Base-by-base conservation (phyloP, 2,113 vertebrate genomes). In the Urocolius indicus region DNA sequence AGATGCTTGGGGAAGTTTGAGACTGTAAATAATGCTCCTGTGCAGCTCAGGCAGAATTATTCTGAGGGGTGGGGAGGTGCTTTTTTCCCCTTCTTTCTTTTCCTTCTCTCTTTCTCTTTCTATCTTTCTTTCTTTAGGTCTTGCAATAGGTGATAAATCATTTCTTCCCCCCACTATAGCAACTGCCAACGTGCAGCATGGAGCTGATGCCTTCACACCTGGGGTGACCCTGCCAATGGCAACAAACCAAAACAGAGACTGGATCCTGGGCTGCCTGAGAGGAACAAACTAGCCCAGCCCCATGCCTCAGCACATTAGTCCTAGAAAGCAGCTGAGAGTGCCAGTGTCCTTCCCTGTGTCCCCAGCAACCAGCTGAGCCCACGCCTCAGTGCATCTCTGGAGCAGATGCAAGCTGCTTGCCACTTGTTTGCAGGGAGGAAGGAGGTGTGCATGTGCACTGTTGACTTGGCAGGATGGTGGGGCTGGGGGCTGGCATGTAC, bases 1-100 rank as follows among this genome's bases (percentile, higher is more conserved):
- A 63, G 77, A 79, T 61, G 51, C 76, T n/a, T 26, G n/a, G 59
- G 89, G 61, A 93, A 85, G 77, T 94, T 84, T 26, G 41, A 77
- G 74, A 75, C 95, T 29, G 34, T 96, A 96, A 95, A 97, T 96
- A 97, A 97, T 11, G 43, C 10, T 59, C 84, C 91, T 54, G 73
- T 55, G 16, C 30, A 17, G 88, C 94, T 94, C 26, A 0, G 79
- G 74, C 59, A 85, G 91, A 84, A 91, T 90, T 83, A 84, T 72
- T 79, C 71, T 27, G 27, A 90, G 32, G 45, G 11, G n/a, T 38
- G 27, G 16, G 38, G 38, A 41, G 38, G 38, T 9, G n/a, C n/a
- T n/a, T n/a, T n/a, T n/a, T n/a, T n/a, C n/a, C n/a, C n/a, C n/a
- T n/a, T n/a, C n/a, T n/a, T n/a, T 61, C 80, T 93, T 55, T 79